Conservation (phyloP, 2,888 invertebrate species). For the Protodeltote pygarga region DNA sequence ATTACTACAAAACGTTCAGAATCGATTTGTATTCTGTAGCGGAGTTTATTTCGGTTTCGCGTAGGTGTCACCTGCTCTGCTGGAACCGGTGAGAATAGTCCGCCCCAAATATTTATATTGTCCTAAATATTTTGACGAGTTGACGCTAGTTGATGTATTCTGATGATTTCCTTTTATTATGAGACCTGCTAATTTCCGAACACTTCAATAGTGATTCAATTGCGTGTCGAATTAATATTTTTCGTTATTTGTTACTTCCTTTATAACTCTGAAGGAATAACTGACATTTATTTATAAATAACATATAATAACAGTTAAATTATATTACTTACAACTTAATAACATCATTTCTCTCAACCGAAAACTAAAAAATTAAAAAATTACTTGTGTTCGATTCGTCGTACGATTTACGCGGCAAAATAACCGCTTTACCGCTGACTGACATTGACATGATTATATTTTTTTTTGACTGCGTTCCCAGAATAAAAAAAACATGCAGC, state of each 20-base stretch:
- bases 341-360: constrained; percentile 8
- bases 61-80: constrained; percentile 47
- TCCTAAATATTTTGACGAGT: constrained; percentile 44
- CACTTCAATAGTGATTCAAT: too few species aligned
- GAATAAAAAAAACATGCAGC: not conserved
- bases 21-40: constrained; percentile 48
- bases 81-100: constrained; percentile 30
- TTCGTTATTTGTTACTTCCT: too few species aligned
- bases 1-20: constrained; percentile 13
- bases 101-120: constrained; percentile 48
- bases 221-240: too few species aligned
- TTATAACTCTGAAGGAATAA: too few species aligned
- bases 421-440: too few species aligned
- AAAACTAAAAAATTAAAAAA: constrained; percentile 13
- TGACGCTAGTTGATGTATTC: constrained; percentile 24
- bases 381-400: too few species aligned
- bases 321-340: too few species aligned
- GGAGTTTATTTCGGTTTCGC: constrained; percentile 42
- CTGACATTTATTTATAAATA: too few species aligned
- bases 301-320: too few species aligned
- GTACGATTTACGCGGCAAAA: constrained; percentile 2
- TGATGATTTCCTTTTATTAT: too few species aligned
- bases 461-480: not conserved
- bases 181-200: too few species aligned
- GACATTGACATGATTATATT: constrained; percentile 19